phyloP scores from a whole-genome alignment of 2,797 vertebrate species.

The Pygocentrus nattereri region DNA sequence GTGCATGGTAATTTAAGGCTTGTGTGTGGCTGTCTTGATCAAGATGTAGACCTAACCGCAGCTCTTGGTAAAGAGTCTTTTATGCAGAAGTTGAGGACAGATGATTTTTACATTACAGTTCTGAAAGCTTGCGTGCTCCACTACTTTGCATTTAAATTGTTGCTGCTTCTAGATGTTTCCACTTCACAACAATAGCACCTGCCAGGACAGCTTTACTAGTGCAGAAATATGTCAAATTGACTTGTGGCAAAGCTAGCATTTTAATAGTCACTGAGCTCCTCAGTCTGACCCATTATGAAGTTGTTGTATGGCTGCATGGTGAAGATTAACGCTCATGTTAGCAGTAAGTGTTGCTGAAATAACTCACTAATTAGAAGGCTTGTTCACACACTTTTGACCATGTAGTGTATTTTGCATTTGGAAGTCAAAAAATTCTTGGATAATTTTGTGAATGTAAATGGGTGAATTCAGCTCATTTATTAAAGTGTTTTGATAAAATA shows the following conservation, averaged over 20 bases:
- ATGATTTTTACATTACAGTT: too few species aligned
- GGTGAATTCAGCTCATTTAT: neutral
- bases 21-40: too few species aligned
- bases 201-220: too few species aligned
- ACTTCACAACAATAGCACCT: too few species aligned
- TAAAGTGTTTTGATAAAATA: constrained; percentile 1
- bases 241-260: neutral
- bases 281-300: neutral
- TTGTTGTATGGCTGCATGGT: neutral
- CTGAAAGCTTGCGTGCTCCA: too few species aligned
- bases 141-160: too few species aligned
- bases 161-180: too few species aligned
- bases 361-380: neutral
- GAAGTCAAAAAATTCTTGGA: neutral
- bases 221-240: neutral
- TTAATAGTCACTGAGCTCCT: neutral
- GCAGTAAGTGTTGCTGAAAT: neutral
- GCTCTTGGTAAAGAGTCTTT: too few species aligned
- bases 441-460: neutral
- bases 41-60: too few species aligned
- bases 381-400: neutral
- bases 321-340: neutral
- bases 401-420: neutral
- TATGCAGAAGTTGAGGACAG: too few species aligned
- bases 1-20: too few species aligned